phyloP scores from a whole-genome alignment of 2,888 invertebrate genomes.

The Coelinius sp. region DNA sequence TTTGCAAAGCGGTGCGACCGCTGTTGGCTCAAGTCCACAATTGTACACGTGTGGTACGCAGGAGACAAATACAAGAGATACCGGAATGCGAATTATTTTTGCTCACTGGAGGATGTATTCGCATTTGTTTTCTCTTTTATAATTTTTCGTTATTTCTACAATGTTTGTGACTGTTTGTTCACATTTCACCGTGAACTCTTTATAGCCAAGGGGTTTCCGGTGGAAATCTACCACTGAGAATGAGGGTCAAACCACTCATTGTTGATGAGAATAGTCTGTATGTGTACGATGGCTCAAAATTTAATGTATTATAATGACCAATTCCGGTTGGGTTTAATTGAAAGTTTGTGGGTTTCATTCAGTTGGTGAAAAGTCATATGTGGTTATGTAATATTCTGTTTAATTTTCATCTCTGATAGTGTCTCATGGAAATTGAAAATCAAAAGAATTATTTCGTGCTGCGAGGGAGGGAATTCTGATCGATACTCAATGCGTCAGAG shows the following conservation, averaged over 20 bases:
- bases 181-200: neutral
- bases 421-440: neutral
- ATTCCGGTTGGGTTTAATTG: neutral
- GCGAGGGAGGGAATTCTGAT: neutral
- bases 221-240: neutral
- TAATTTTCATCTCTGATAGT: no score
- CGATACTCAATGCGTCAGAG: conserved; percentile 3
- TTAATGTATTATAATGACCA: conserved; percentile 3
- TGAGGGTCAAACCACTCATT: neutral
- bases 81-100: neutral
- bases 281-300: neutral
- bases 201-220: neutral
- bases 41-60: neutral
- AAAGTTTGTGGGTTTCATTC: neutral
- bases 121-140: neutral
- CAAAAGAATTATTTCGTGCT: neutral
- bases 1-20: neutral
- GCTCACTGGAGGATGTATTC: neutral
- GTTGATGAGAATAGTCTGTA: neutral
- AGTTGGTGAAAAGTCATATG: neutral
- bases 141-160: neutral
- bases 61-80: neutral
- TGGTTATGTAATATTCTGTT: neutral
- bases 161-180: neutral
- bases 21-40: conserved; percentile 5